phyloP scores from a whole-genome alignment of 2,888 invertebrate species.

The Lissonota sp. region DNA sequence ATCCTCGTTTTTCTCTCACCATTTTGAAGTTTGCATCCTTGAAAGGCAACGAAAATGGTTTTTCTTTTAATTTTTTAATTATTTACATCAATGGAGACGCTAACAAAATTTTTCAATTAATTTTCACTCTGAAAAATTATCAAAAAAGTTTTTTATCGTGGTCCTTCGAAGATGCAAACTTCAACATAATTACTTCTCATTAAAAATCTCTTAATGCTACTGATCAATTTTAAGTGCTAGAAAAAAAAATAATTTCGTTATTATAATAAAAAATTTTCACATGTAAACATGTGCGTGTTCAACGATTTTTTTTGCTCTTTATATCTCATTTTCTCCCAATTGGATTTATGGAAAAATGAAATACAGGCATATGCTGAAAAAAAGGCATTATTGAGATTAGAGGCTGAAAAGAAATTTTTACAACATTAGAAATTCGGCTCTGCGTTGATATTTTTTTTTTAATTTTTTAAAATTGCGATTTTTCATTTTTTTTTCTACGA shows the following conservation, averaged over 20 bases:
- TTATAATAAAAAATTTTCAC: conserved; percentile 30
- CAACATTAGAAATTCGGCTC: conserved; percentile 33
- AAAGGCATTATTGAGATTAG: conserved; percentile 5
- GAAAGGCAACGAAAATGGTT: too few relatives aligned
- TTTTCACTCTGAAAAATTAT: too few relatives aligned
- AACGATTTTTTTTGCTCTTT: conserved; percentile 18
- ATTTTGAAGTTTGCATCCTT: too few relatives aligned
- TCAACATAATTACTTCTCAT: neutral
- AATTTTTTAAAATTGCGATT: neutral
- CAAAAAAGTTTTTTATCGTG: too few relatives aligned
- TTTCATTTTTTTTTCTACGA: conserved; percentile 9
- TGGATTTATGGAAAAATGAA: conserved; percentile 61
- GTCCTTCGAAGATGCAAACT: too few relatives aligned
- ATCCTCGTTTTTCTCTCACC: too few relatives aligned
- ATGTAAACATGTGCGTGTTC: conserved; percentile 2
- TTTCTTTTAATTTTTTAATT: too few relatives aligned
- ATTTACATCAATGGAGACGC: too few relatives aligned
- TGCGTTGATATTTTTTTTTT: conserved; percentile 51
- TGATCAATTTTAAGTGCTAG: conserved; percentile 26
- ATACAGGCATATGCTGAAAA: neutral
- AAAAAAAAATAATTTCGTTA: conserved; percentile 25
- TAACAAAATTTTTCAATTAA: too few relatives aligned
- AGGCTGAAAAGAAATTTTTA: conserved; percentile 74
- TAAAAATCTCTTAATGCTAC: conserved; percentile 6
- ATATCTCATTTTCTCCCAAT: conserved; percentile 64